Base-by-base conservation (phyloP, 1,140 invertebrate genomes). In the Epicauta chinensis region DNA sequence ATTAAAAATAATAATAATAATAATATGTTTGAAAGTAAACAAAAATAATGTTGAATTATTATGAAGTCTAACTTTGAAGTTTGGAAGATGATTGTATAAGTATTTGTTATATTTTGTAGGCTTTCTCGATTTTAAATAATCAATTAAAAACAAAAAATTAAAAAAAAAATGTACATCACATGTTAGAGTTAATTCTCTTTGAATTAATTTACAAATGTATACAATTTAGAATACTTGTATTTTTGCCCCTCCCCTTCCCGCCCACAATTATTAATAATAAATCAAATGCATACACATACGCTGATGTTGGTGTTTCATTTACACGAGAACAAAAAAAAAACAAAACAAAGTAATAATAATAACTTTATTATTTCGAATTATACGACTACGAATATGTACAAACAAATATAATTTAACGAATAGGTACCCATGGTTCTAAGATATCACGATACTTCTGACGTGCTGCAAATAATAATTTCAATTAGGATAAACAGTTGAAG, bases 371-470 rank as follows among this genome's bases (percentile, higher is more conserved):
- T 10, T 36, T 5, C 35, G 4, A 36, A 15, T 36, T 36, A 36
- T 36, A 1, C 16, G n/a, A n/a, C 12, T 16, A 15, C 50, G 58
- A 23, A 23, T 23, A 23, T 23, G 7, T 23, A 23, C 23, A 23
- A 23, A 23, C 7, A 7, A 23, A 5, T 6, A 5, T 17, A 2
- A 13, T 12, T 77, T 77, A 86, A 70, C 84, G 81, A 30, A 82
- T 66, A 51, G 84, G 84, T 7, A 70, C 46, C 81, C 83, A 86
- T 12, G 66, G 65, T 34, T 76, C 65, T 9, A 86, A 66, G 13
- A 83, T 58, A 13, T 86, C 81, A 17, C 60, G 74, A 63, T 73
- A 79, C 59, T 79, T 81, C 63, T 77, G 77, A 42, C 78, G 71
- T 42, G 77, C 84, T 86, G n/a, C n/a, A n/a, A n/a, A 72, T 52